Evolutionary conservation across 2,113 vertebrate species (phyloP).

Genomic region (Cynopterus brachyotis): DNA sequence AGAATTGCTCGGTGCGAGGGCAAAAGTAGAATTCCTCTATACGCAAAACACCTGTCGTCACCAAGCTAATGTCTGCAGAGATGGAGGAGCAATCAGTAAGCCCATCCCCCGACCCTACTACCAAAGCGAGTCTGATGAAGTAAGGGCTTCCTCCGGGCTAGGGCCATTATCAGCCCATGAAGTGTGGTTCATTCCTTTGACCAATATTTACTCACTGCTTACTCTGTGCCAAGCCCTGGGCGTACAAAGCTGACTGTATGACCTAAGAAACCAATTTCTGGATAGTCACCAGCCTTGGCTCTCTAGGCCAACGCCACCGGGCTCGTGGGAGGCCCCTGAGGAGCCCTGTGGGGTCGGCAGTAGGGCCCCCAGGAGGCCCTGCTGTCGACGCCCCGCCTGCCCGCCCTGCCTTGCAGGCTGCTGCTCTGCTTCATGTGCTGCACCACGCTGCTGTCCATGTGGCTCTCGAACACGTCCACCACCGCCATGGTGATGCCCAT

Average conservation of each 20-base stretch:
- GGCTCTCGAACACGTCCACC: constrained; percentile 99
- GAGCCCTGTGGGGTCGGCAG: accelerated
- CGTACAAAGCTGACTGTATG: not conserved
- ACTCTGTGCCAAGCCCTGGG: not conserved
- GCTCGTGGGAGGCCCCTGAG: not conserved
- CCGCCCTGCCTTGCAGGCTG: constrained; percentile 84
- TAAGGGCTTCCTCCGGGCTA: not conserved
- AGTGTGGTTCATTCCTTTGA: not conserved
- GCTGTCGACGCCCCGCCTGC: accelerated
- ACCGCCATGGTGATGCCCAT: constrained; percentile 99
- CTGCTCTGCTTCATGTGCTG: constrained; percentile 99
- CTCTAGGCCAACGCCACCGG: accelerated
- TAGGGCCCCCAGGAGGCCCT: accelerated
- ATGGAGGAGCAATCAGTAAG: not conserved
- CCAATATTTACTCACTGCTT: not conserved
- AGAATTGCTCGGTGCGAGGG: not conserved
- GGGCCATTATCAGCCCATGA: not conserved
- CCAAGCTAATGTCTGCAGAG: not conserved
- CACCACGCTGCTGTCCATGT: constrained; percentile 96
- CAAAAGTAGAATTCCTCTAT: not conserved
- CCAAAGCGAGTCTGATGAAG: not conserved
- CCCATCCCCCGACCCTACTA: not conserved
- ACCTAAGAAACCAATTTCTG: not conserved
- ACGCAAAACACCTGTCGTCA: not conserved
- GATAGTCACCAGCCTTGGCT: accelerated